phyloP scores from a whole-genome alignment of 30 jellyfish, hydroid and myxozoan genomes.

The Hydractinia symbiolongicarpus region DNA sequence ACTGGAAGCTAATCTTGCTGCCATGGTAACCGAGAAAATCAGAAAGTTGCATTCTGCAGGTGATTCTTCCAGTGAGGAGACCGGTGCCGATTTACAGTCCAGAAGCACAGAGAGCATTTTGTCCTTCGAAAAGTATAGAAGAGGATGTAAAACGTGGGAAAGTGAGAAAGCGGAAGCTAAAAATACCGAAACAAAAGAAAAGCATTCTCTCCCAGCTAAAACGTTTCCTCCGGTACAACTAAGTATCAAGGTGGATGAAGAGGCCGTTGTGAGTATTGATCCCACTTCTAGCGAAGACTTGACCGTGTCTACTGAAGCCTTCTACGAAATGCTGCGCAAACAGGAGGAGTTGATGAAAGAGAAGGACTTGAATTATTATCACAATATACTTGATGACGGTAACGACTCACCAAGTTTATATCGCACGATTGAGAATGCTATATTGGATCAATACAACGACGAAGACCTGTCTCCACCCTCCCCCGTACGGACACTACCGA shows the following conservation, averaged over 20 bases:
- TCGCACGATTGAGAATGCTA: conserved; percentile 23
- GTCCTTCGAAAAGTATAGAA: conserved; percentile 10
- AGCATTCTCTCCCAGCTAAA: neutral
- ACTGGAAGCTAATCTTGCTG: conserved; percentile 31
- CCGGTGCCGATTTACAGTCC: conserved; percentile 9
- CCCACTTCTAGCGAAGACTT: conserved; percentile 2
- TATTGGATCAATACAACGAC: conserved; percentile 23
- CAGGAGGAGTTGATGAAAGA: conserved; percentile 31
- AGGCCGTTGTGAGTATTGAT: neutral
- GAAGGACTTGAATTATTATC: conserved; percentile 17
- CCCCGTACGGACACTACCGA: neutral
- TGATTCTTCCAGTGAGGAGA: neutral
- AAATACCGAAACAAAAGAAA: neutral
- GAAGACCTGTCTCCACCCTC: conserved; percentile 20
- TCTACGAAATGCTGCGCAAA: conserved; percentile 17
- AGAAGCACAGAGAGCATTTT: neutral
- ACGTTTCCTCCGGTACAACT: neutral
- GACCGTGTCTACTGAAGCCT: conserved; percentile 26
- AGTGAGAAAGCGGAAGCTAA: neutral
- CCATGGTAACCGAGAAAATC: conserved; percentile 34
- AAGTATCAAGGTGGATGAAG: conserved; percentile 8
- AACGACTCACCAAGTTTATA: conserved; percentile 14
- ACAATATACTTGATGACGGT: neutral
- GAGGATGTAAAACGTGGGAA: neutral
- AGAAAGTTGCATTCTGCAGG: conserved; percentile 6